phyloP scores from a whole-genome alignment of 2,113 vertebrate genomes.

The Reinhardtius hippoglossoides region DNA sequence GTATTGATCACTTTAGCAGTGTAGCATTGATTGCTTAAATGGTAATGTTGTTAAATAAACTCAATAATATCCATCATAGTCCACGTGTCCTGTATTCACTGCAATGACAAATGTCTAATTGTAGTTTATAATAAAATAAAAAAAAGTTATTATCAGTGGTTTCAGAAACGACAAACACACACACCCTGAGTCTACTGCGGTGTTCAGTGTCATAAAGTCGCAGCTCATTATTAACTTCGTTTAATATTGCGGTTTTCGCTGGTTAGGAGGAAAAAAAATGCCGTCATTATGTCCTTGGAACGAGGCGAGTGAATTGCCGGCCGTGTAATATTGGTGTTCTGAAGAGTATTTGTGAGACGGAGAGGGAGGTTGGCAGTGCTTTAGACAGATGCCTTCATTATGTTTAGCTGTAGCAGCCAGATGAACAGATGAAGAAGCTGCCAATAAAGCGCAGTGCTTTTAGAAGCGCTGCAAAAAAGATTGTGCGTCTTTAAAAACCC shows the following conservation, averaged over 20 bases:
- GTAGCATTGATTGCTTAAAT: constrained; percentile 21
- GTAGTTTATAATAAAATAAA: background rate
- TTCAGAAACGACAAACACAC: background rate
- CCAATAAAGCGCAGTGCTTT: background rate
- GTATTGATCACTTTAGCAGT: constrained; percentile 26
- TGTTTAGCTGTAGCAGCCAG: constrained; percentile 7
- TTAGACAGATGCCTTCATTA: constrained; percentile 25
- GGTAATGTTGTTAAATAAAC: constrained; percentile 8
- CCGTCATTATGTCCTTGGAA: background rate
- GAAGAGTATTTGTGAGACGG: background rate
- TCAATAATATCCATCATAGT: constrained; percentile 18
- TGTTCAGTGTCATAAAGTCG: background rate
- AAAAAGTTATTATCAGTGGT: no score
- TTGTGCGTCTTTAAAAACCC: background rate
- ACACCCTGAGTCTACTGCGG: background rate
- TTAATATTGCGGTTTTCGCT: background rate
- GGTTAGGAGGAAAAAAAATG: background rate
- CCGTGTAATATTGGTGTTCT: constrained; percentile 2
- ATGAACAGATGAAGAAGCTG: constrained; percentile 21
- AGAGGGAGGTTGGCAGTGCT: background rate
- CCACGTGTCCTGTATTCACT: background rate
- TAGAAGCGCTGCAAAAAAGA: background rate
- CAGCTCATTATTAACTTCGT: constrained; percentile 4
- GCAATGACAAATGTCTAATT: background rate
- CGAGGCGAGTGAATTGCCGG: background rate